Base-by-base conservation (phyloP, 2,113 vertebrate genomes). In the Opisthocomus hoazin region DNA sequence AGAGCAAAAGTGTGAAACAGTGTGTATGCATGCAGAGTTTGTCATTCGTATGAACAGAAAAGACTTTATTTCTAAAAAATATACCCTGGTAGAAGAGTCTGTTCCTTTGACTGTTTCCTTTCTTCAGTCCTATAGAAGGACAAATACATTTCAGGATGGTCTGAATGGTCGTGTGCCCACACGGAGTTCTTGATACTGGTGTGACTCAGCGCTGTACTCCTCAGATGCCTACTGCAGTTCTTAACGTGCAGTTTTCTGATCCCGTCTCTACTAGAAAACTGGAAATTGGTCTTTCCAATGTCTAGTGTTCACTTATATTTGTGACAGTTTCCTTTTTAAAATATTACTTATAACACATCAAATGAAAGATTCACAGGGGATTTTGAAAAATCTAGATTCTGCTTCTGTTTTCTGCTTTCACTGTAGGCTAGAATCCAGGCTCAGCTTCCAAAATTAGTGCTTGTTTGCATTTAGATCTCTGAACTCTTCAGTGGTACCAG, bases 131-230 rank as follows among this genome's bases (percentile, higher is more conserved):
- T 61, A 20, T 1, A 4, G 71, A 83, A 90, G 27, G 29, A 76
- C 63, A 53, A 74, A 41, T 27, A 29, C 0, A 12, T 82, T 80
- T 83, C 50, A 76, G 36, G 75, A 16, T 83, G 37, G 14, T 76
- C n/a, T 69, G 30, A 24, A 36, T 30, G 41, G 45, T 71, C 2
- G 1, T 46, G 54, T 88, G 65, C 45, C 43, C 57, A 48, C 87
- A 19, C 1, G 2, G 37, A 26, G 32, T 34, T 82, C 15, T 51
- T 63, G 30, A 9, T 74, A 15, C 0, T 64, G 66, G 19, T 57
- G 68, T 0, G 0, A 5, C 16, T 75, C 0, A 0, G 21, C 3
- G 5, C 37, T 6, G 10, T 39, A 4, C 46, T 81, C 43, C 61
- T 84, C 61, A 34, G 51, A 46, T 79, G 26, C 48, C 17, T 56